Percentiles rank a stretch among this genome's conserved stretches.
Conservation (phyloP, 2,797 vertebrate species). For the Scolopax rusticola region DNA sequence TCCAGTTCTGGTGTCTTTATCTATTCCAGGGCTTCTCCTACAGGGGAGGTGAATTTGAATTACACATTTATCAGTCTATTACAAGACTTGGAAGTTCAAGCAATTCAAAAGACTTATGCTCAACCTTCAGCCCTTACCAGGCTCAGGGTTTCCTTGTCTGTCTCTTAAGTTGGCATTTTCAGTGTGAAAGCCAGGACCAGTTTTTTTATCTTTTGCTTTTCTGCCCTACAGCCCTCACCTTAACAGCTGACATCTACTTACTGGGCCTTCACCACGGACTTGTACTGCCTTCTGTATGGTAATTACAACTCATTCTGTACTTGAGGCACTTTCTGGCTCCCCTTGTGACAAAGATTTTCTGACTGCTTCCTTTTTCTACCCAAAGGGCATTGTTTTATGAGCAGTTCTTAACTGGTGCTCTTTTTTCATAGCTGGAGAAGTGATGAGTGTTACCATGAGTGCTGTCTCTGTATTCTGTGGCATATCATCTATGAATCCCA, state of each 20-base stretch:
- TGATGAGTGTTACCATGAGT: background rate
- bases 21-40: background rate
- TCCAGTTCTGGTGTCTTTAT: background rate
- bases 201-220: background rate
- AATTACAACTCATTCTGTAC: background rate
- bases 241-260: background rate
- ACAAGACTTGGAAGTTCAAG: background rate
- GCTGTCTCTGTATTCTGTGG: background rate
- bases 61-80: background rate
- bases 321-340: background rate
- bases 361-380: background rate
- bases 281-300: background rate
- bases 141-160: background rate
- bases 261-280: background rate
- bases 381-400: background rate
- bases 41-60: background rate
- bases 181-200: background rate
- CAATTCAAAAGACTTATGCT: background rate
- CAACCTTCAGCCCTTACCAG: background rate
- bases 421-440: background rate
- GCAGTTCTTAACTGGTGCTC: background rate
- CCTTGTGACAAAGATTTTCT: background rate
- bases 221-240: background rate
- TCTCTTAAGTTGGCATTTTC: background rate
- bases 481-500: background rate